Evolutionary conservation across 2,888 invertebrate species (phyloP).

Genomic region (Zeuzera pyrina): DNA sequence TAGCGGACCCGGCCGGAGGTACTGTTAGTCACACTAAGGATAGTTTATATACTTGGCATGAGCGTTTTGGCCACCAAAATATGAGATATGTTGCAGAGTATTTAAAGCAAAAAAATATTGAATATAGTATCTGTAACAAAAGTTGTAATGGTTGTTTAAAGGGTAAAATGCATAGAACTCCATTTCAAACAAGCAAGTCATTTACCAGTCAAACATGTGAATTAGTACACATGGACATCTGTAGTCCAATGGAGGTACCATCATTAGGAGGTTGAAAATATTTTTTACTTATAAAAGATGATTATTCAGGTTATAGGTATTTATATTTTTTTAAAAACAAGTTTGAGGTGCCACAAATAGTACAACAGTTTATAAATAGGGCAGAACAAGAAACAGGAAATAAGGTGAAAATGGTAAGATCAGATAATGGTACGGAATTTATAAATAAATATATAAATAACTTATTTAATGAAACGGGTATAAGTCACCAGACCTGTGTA

Average conservation of each 20-base stretch:
- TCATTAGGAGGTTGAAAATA: background rate
- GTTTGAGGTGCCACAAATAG: background rate
- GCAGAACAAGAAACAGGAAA: background rate
- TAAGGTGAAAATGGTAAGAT: background rate
- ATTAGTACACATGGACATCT: background rate
- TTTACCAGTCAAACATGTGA: background rate
- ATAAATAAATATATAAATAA: background rate
- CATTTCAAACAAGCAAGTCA: background rate
- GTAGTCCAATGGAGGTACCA: background rate
- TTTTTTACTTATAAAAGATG: conserved; percentile 1
- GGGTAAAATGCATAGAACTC: background rate
- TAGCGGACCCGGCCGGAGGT: too few species aligned
- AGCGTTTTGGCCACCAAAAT: background rate
- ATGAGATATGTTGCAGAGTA: background rate
- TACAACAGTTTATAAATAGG: background rate
- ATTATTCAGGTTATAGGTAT: background rate
- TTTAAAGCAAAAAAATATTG: background rate
- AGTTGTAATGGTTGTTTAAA: background rate
- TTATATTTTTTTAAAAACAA: conserved; percentile 1
- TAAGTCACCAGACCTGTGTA: conserved; percentile 3
- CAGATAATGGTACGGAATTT: background rate
- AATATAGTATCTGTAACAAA: background rate
- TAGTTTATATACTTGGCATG: background rate
- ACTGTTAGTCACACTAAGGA: background rate
- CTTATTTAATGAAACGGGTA: background rate